phyloP scores from a whole-genome alignment of 2,888 invertebrate genomes.

The Tigriopus californicus region DNA sequence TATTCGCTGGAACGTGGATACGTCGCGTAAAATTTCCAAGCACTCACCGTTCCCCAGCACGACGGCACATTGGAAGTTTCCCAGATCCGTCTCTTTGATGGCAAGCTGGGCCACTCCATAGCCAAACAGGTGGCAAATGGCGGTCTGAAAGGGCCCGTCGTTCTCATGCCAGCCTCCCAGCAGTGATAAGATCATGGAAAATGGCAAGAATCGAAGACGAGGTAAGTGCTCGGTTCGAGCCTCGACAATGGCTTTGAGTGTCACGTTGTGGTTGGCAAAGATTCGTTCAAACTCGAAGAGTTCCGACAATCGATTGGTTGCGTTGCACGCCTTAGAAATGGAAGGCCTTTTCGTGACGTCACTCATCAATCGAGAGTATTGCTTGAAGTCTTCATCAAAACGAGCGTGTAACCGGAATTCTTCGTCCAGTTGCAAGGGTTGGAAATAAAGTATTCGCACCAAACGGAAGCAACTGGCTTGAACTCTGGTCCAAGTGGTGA shows the following conservation, averaged over 20 bases:
- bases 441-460: neutral
- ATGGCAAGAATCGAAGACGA: slow-evolving; percentile 5
- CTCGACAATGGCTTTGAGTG: neutral
- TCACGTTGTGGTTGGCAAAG: neutral
- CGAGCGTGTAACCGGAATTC: neutral
- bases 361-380: slow-evolving; percentile 1
- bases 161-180: slow-evolving; percentile 1
- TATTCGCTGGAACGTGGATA: no score
- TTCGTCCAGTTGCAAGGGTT: neutral
- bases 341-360: neutral
- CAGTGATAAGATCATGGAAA: neutral
- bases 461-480: neutral
- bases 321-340: neutral
- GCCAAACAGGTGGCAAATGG: slow-evolving; percentile 2
- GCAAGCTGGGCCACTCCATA: neutral
- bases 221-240: neutral
- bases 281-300: neutral
- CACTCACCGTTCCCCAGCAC: no score
- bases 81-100: neutral
- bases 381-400: slow-evolving; percentile 4
- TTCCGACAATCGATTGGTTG: neutral
- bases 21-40: no score
- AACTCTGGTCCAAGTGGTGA: neutral
- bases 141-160: neutral
- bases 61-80: no score